Evolutionary conservation across 2,888 invertebrate species (phyloP).

Genomic region (Drosophila mayaguana): DNA sequence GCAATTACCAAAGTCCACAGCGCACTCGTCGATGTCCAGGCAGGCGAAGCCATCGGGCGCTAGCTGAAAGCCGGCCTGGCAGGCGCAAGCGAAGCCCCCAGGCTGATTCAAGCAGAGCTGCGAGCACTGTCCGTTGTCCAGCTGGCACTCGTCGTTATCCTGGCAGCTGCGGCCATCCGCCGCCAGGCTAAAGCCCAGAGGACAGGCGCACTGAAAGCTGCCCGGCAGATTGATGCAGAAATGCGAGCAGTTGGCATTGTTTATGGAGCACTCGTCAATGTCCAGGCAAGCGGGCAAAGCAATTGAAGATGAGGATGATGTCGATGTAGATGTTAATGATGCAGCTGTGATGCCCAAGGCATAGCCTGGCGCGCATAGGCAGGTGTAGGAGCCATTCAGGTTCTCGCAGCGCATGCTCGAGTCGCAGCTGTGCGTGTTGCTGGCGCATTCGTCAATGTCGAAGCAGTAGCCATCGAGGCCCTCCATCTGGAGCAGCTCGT

Average conservation of each 20-base stretch:
- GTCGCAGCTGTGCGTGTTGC: slow-evolving; percentile 77
- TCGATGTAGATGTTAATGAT: slow-evolving; percentile 21
- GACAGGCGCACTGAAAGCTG: slow-evolving; percentile 86
- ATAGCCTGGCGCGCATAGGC: slow-evolving; percentile 85
- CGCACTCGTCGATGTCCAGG: slow-evolving; percentile 87
- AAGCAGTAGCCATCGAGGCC: slow-evolving; percentile 76
- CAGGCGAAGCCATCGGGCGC: slow-evolving; percentile 80
- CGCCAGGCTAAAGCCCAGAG: slow-evolving; percentile 83
- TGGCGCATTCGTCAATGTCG: slow-evolving; percentile 86
- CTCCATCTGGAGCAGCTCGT: slow-evolving; percentile 67
- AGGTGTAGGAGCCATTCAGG: slow-evolving; percentile 84
- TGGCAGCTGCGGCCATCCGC: slow-evolving; percentile 1
- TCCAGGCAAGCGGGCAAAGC: slow-evolving; percentile 84
- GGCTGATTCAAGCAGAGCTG: slow-evolving; percentile 86
- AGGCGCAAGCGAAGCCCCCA: slow-evolving; percentile 86
- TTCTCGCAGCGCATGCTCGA: slow-evolving; percentile 81
- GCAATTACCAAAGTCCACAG: slow-evolving; percentile 86
- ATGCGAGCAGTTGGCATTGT: slow-evolving; percentile 88
- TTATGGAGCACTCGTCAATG: slow-evolving; percentile 85
- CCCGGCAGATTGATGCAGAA: slow-evolving; percentile 86
- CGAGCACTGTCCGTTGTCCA: slow-evolving; percentile 87
- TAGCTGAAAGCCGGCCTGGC: slow-evolving; percentile 84
- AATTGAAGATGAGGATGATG: slow-evolving; percentile 17
- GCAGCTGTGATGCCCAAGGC: slow-evolving; percentile 79
- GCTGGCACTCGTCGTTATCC: slow-evolving; percentile 85